Evolutionary conservation across 64 coral and sea anemone species (phyloP).

Genomic region (Actinia tenebrosa): DNA sequence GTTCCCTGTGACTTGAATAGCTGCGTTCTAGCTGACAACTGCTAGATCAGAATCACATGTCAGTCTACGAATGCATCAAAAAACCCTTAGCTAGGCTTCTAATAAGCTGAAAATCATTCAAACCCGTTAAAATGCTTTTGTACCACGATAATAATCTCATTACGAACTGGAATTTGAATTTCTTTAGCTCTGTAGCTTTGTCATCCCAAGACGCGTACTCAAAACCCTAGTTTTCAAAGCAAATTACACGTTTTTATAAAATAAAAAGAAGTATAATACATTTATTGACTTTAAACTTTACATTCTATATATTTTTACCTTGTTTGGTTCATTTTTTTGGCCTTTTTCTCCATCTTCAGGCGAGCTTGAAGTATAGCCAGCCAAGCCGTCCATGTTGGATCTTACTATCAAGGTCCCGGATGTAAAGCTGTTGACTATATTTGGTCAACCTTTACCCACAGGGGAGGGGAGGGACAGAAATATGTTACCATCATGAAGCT

Average conservation of each 20-base stretch:
- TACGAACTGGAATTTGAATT: too few relatives aligned
- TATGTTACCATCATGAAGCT: too few relatives aligned
- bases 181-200: too few relatives aligned
- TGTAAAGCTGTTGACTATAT: background rate
- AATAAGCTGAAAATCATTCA: too few relatives aligned
- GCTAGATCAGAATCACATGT: too few relatives aligned
- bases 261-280: background rate
- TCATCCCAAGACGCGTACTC: background rate
- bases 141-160: too few relatives aligned
- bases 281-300: background rate
- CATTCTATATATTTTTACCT: slow-evolving; percentile 8
- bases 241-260: background rate
- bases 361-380: slow-evolving; percentile 48
- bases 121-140: too few relatives aligned
- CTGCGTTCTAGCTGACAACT: too few relatives aligned
- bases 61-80: too few relatives aligned
- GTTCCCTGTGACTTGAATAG: too few relatives aligned
- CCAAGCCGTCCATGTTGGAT: slow-evolving; percentile 20
- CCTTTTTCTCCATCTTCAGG: slow-evolving; percentile 48
- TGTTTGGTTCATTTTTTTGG: background rate
- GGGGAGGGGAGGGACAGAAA: background rate
- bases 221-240: background rate
- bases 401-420: background rate
- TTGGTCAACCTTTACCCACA: background rate
- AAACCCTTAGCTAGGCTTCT: too few relatives aligned